Conservation (phyloP, 1,140 invertebrate species). For the Drosophila setifemur region DNA sequence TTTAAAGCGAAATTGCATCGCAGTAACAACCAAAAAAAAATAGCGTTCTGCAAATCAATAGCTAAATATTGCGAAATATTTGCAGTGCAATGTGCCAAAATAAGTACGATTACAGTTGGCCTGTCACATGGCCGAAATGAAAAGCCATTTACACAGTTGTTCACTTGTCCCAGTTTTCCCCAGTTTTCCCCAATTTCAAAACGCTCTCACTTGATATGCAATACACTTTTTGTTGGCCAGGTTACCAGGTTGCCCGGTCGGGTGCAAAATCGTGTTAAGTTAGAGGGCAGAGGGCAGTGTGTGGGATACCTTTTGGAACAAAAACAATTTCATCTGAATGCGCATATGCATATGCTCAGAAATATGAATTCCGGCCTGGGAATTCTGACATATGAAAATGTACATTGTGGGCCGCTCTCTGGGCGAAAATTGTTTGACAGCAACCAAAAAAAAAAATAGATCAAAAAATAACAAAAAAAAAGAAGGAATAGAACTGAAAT, state of each 20-base stretch:
- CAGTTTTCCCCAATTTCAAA: background rate
- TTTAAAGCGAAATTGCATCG: conserved; percentile 26
- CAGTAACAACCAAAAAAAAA: background rate
- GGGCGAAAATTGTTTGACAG: background rate
- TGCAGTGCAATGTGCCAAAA: conserved; percentile 31
- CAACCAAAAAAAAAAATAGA: background rate
- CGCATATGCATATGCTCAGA: conserved; percentile 43
- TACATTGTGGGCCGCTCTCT: conserved; percentile 23
- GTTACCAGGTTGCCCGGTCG: conserved; percentile 22
- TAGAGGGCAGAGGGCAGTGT: conserved; percentile 17
- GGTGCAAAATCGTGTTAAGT: conserved; percentile 72
- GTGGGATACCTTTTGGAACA: conserved; percentile 6
- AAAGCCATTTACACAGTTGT: conserved; percentile 67
- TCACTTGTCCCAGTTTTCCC: conserved; percentile 50
- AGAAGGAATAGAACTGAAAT: conserved; percentile 11
- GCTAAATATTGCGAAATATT: conserved; percentile 41
- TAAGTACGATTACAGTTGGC: conserved; percentile 29
- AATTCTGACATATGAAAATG: conserved; percentile 54
- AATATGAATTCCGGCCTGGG: conserved; percentile 55
- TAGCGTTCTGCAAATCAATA: conserved; percentile 18
- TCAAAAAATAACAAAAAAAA: background rate
- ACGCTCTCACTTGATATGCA: conserved; percentile 60
- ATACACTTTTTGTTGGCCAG: conserved; percentile 38
- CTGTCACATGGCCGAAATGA: conserved; percentile 52
- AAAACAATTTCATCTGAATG: conserved; percentile 31